phyloP scores from a whole-genome alignment of 2,888 invertebrate genomes.

The Apodemia hepburni region DNA sequence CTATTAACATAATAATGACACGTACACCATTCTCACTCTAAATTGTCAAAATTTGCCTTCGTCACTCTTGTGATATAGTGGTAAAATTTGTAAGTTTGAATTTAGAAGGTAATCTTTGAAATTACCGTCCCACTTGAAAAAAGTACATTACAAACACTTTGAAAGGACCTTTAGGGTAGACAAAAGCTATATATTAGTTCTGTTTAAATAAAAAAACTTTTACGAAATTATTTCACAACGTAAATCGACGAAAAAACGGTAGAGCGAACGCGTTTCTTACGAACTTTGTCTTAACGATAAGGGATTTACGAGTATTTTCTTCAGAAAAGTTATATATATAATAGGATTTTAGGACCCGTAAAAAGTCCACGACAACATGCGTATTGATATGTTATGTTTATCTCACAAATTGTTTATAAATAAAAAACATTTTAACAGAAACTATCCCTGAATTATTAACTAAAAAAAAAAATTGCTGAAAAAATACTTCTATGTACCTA shows the following conservation, averaged over 20 bases:
- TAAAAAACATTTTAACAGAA: too few species aligned
- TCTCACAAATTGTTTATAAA: too few species aligned
- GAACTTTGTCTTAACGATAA: neutral
- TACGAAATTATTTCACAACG: neutral
- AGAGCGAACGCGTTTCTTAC: neutral
- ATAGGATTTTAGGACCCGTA: neutral
- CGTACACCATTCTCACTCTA: too few species aligned
- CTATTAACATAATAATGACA: too few species aligned
- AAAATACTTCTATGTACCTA: too few species aligned
- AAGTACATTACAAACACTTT: neutral
- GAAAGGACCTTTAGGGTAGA: neutral
- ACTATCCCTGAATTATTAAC: too few species aligned
- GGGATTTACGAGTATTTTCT: conserved; percentile 2
- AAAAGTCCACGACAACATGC: neutral
- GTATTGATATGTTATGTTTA: too few species aligned
- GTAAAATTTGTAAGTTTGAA: neutral
- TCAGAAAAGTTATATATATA: neutral
- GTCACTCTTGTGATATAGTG: too few species aligned
- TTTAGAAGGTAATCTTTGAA: neutral
- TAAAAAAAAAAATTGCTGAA: too few species aligned
- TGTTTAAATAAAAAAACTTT: neutral
- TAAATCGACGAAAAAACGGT: neutral
- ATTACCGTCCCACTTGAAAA: neutral
- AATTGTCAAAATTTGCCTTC: too few species aligned
- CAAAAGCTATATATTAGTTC: neutral